A percentile compares a stretch with the other conserved stretches of the same genome.
Conservation (phyloP, 2,113 vertebrate species). For the Epinephelus lanceolatus region DNA sequence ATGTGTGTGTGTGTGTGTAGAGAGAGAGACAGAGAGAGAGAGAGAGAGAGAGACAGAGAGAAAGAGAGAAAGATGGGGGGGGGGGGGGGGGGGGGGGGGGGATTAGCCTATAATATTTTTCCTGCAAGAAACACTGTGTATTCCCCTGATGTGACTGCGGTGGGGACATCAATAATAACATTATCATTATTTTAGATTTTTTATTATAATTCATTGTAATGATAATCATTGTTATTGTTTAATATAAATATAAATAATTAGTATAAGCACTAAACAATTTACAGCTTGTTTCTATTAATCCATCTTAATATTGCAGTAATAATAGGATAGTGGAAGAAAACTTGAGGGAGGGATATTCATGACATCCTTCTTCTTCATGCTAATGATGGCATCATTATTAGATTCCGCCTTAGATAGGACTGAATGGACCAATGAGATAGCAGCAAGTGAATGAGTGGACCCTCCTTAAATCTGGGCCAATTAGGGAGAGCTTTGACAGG, state of each 20-base stretch:
- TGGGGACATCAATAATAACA: not conserved
- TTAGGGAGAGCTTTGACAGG: not conserved
- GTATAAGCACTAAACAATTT: not conserved
- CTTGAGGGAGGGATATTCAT: not conserved
- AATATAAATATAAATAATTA: no score
- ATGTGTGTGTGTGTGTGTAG: no score
- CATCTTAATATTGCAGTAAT: no score
- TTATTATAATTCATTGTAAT: not conserved
- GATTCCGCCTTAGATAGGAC: not conserved
- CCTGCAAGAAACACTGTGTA: not conserved
- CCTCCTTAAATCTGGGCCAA: slow-evolving; percentile 38
- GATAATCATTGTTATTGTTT: no score
- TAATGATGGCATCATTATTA: not conserved
- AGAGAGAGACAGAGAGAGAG: no score
- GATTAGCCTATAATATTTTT: not conserved
- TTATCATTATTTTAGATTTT: not conserved
- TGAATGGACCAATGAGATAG: slow-evolving; percentile 36
- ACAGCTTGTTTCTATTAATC: not conserved
- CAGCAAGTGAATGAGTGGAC: not conserved
- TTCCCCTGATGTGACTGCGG: not conserved
- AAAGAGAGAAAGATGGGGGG: no score
- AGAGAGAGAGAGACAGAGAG: no score
- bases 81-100: no score
- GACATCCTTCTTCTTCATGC: not conserved
- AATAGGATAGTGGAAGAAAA: slow-evolving; percentile 2